Base-by-base conservation (phyloP, 2,888 invertebrate genomes). In the Lepidochrysops patricia region DNA sequence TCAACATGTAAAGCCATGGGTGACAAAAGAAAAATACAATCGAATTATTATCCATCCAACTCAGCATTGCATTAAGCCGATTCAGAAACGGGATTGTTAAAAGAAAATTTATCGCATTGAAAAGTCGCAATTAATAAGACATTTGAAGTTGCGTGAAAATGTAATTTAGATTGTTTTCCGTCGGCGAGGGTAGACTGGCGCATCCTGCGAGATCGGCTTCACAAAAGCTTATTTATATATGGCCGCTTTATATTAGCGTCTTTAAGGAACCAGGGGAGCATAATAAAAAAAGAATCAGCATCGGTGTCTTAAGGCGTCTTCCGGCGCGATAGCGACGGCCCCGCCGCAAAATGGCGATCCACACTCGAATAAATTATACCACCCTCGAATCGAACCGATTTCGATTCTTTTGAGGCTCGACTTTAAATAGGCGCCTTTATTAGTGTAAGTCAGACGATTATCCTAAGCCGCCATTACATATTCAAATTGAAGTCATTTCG, bases 141-240 rank as follows among this genome's bases (percentile, higher is more conserved):
- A 88, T 88, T 88, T 89, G 87, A 86, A 89, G 89, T 89, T 86
- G 88, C 88, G 88, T 89, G 89, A 89, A 89, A 89, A 89, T 88
- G 89, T 89, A 89, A 89, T 89, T 89, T 89, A 88, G 88, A 89
- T 88, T 89, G 88, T 89, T 88, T 88, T 84, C 77, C 76, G 75
- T 73, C 71, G 75, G 70, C 68, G 80, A 80, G 86, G 87, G 86
- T 77, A 79, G 69, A n/a, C n/a, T 73, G 66, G 64, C 67, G 77
- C 74, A 84, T 85, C 85, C 82, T 84, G 82, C 66, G 70, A 72
- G 75, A 80, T 77, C 72, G 72, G 72, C 72, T 68, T 79, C 70
- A 87, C 86, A 89, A 88, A 84, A 80, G 82, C 77, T 86, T 89
- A 85, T 88, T 88, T 89, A 88, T 89, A 84, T 84, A 86, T 85